Evolutionary conservation across 2,888 invertebrate genomes (phyloP), one percentile per base, ranked within the genome.

Genomic region (Troides aeacus): DNA sequence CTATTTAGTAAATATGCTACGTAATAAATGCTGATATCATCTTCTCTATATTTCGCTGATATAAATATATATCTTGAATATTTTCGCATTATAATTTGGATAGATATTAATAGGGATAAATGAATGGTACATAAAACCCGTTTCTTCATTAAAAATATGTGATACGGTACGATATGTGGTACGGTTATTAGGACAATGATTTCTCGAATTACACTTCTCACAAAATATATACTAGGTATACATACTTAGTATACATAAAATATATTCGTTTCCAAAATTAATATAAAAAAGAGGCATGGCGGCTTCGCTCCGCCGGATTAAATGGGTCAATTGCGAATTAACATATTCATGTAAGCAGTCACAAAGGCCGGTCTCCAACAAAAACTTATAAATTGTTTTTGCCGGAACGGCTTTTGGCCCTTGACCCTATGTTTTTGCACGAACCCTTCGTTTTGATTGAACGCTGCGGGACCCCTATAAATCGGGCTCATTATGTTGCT

Each of bases 341-440:
- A 69, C 69, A 69, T 69, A 69, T 69, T 69, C 65, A 69, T 65
- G 62, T 65, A 69, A 65, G 57, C 69, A 56, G 62, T 64, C 64
- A 56, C 57, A 68, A 68, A 57, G 67, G 62, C 67, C 57, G 67
- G 42, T 62, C 62, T 57, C 57, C 62, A 62, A 62, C 62, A 68
- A 69, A 69, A 69, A 69, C 69, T 69, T 65, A 61, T 69, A 64
- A 69, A 69, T 65, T 64, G 65, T 69, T 69, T 69, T 65, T 56
- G 64, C 56, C n/a, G 42, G 46, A 65, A 62, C 39, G 61, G 57
- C 61, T 21, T 68, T 68, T 62, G 62, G 56, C 61, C 62, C 62
- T 62, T 69, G 65, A 64, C 56, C 61, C 56, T 60, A 6, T 56
- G 68, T 69, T 69, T 65, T 65, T 69, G 69, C 61, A 10, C 7